Conservation (phyloP, 2,888 invertebrate species). For the Ecliptopera silaceata region DNA sequence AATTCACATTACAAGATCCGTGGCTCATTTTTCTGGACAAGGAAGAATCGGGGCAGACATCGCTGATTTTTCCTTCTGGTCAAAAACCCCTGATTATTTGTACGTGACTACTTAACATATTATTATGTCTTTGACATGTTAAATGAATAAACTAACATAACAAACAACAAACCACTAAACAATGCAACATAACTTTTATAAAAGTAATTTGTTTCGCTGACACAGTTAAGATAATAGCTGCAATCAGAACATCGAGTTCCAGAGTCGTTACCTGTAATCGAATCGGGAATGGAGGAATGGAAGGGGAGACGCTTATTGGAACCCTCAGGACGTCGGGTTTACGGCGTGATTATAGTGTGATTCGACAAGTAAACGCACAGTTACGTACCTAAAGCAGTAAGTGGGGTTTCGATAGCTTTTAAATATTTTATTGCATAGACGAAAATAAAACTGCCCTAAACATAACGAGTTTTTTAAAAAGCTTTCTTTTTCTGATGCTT, state of each 20-base stretch:
- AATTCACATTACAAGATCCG: too few relatives aligned
- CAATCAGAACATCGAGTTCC: constrained; percentile 45
- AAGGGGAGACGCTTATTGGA: constrained; percentile 31
- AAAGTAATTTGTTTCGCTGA: too few relatives aligned
- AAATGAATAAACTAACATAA: too few relatives aligned
- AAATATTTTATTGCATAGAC: not conserved
- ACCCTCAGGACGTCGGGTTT: constrained; percentile 29
- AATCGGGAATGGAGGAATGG: constrained; percentile 23
- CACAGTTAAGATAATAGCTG: constrained; percentile 55
- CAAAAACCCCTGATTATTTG: too few relatives aligned
- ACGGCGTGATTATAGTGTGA: constrained; percentile 26
- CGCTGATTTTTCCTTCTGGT: too few relatives aligned
- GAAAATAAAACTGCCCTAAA: not conserved
- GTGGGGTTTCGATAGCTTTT: not conserved
- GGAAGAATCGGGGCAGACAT: too few relatives aligned
- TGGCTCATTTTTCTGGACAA: too few relatives aligned
- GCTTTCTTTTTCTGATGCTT: not conserved
- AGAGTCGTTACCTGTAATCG: constrained; percentile 65
- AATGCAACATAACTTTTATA: constrained; percentile 1
- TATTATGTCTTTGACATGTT: too few relatives aligned
- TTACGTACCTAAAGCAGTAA: constrained; percentile 17
- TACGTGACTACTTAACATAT: too few relatives aligned
- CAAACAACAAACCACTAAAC: not conserved
- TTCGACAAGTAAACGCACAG: constrained; percentile 31
- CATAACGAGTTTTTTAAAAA: not conserved